Evolutionary conservation across 2,113 vertebrate species (phyloP), one percentile per base, ranked within the genome.

Genomic region (Tenebrosternarchus preto): DNA sequence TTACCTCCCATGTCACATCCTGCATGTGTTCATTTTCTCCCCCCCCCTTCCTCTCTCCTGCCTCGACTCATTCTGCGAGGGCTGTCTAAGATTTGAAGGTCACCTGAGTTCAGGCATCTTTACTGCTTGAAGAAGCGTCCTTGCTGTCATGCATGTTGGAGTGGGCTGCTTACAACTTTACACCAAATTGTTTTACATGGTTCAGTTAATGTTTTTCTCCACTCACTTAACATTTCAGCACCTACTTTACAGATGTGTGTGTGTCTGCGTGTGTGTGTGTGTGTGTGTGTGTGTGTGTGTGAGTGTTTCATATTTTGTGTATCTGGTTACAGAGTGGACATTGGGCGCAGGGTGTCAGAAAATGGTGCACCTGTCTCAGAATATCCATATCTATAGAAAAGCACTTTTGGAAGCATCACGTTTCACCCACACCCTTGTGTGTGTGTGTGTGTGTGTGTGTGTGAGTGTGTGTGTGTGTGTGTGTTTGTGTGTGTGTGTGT

Each of bases 301-400:
- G 73, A 71, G 46, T 73, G 43, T 70, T 20, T 78, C 64, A 59
- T 71, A 36, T 33, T 29, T 68, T 67, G 61, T 57, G 56, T 53
- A 70, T 85, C 78, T 61, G 17, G 46, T 85, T 83, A 77, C 86
- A 24, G 43, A 82, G 61, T 79, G 43, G 66, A 81, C 76, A 84
- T 31, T 77, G 69, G 53, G 78, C 70, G 20, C 79, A 77, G 76
- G 79, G 78, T 85, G 53, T 61, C 6, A 27, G 53, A 39, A 69
- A 73, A 77, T 50, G 7, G 55, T 27, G 73, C 86, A 87, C 84
- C 86, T 87, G 84, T 83, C 67, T 24, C 36, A 16, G 57, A 73
- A 71, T 60, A 22, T 85, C 82, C 80, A 12, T 77, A 70, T 82
- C 72, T 50, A 73, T 39, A 73, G 36, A 80, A 27, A 74, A 80